Evolutionary conservation across 2,888 invertebrate genomes (phyloP).

Genomic region (Teinopalpus imperialis): DNA sequence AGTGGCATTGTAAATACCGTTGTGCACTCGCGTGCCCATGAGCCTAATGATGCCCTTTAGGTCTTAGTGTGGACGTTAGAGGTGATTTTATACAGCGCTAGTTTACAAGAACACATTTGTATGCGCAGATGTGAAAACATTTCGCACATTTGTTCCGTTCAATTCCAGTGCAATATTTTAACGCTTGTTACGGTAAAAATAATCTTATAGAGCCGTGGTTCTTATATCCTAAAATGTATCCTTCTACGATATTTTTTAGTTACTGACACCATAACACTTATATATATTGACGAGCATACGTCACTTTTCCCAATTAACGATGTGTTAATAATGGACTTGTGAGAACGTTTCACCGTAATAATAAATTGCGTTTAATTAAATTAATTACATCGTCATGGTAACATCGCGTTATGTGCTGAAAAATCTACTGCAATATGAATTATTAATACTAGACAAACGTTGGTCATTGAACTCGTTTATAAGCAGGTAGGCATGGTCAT

Average conservation of each 20-base stretch:
- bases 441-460: constrained; percentile 68
- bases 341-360: constrained; percentile 16
- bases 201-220: too few species aligned
- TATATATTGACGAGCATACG: too few species aligned
- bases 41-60: constrained; percentile 16
- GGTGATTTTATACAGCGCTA: background rate
- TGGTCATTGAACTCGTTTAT: constrained; percentile 55
- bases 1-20: constrained; percentile 29
- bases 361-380: constrained; percentile 23
- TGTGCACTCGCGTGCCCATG: constrained; percentile 23
- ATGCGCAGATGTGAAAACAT: background rate
- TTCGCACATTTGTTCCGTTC: constrained; percentile 1
- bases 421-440: constrained; percentile 59
- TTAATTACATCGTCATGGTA: constrained; percentile 24
- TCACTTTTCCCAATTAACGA: constrained; percentile 12
- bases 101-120: constrained; percentile 2
- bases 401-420: constrained; percentile 48
- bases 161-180: background rate
- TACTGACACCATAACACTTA: too few species aligned
- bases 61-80: constrained; percentile 19
- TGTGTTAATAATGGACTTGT: constrained; percentile 12
- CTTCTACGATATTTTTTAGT: too few species aligned
- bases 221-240: too few species aligned
- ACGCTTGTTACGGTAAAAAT: background rate
- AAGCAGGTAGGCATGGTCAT: constrained; percentile 37